These are phyloP conservation scores for Blastobasis lacticolella DNA, from an alignment of 2,888 invertebrate species.

Conservation along the genomic window DNA sequence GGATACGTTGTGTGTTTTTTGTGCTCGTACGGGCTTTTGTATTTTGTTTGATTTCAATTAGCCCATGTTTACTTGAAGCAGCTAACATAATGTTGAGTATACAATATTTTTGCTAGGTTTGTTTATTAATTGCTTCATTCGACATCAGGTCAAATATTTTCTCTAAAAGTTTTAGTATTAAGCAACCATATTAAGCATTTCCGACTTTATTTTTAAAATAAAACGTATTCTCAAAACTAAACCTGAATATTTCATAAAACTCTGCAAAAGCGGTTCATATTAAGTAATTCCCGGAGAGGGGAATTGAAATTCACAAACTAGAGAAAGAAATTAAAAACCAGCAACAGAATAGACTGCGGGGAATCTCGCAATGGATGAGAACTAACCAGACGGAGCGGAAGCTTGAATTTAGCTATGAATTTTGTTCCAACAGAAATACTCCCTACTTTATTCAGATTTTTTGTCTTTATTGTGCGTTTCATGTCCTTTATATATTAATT, in stretches of 20 bases:
- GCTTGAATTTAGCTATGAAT: slow-evolving; percentile 3
- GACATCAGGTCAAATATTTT: slow-evolving; percentile 18
- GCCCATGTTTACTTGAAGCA: slow-evolving; percentile 14
- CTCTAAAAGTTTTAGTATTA: slow-evolving; percentile 15
- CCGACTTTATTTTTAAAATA: background rate
- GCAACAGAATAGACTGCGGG: slow-evolving; percentile 38
- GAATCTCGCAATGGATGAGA: slow-evolving; percentile 32
- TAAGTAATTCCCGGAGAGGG: slow-evolving; percentile 39
- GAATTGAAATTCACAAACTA: slow-evolving; percentile 42
- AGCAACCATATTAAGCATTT: background rate
- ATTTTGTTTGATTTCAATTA: slow-evolving; percentile 27
- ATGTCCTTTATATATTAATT: slow-evolving; percentile 4
- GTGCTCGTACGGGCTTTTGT: slow-evolving; percentile 20
- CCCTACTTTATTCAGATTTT: slow-evolving; percentile 12
- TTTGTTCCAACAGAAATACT: slow-evolving; percentile 9
- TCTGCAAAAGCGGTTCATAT: slow-evolving; percentile 30
- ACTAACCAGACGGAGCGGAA: slow-evolving; percentile 19
- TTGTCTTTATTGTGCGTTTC: slow-evolving; percentile 1
- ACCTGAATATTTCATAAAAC: slow-evolving; percentile 18
- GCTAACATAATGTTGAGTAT: slow-evolving; percentile 29
- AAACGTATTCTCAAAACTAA: background rate
- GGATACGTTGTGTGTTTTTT: slow-evolving; percentile 13
- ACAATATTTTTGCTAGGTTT: too few species aligned
- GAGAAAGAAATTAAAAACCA: slow-evolving; percentile 53
- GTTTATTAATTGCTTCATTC: slow-evolving; percentile 12